Base-by-base conservation (phyloP, 2,113 vertebrate species). In the Irena cyanogastra region DNA sequence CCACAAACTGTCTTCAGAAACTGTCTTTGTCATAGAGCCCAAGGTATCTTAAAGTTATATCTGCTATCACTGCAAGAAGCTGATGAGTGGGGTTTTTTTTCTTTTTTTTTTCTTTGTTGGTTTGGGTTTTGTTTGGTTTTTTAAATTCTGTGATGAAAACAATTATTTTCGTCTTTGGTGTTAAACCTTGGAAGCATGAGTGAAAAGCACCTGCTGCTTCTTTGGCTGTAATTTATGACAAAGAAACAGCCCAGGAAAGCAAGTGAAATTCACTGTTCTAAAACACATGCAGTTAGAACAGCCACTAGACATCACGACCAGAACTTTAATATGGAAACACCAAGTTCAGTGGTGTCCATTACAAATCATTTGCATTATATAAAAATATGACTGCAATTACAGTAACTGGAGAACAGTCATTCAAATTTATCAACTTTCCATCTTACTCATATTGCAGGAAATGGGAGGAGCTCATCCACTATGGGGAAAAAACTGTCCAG, bases 231-330 rank as follows among this genome's bases (percentile, higher is more conserved):
- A 86, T 78, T 72, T 76, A 74, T 85, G 71, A 86, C 60, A 90
- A 90, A 80, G 79, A 88, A 54, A 71, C 70, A 95, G 83, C 80
- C 57, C 77, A 78, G 65, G 49, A 89, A 94, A 92, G 61, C 80
- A 81, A 92, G 63, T 60, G 88, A 90, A 93, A 92, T 66, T 57
- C 79, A 93, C 89, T 91, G 70, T 74, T 75, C 77, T 92, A 95
- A 94, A 95, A 96, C 70, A 88, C 94, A 95, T 92, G 69, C 76
- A 91, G 91, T 96, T 81, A 89, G 85, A 95, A 96, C 88, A 96
- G 82, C 30, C 19, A 88, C 71, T 95, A 66, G 74, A 89, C 94
- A 93, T 83, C 72, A 91, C 57, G 33, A 93, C 80, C 79, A 52
- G 37, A 87, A 83, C 74, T 95, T 92, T 96, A 93, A 96, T 24